Evolutionary conservation across 2,797 vertebrate genomes (phyloP).

Genomic region (Aplochiton taeniatus): DNA sequence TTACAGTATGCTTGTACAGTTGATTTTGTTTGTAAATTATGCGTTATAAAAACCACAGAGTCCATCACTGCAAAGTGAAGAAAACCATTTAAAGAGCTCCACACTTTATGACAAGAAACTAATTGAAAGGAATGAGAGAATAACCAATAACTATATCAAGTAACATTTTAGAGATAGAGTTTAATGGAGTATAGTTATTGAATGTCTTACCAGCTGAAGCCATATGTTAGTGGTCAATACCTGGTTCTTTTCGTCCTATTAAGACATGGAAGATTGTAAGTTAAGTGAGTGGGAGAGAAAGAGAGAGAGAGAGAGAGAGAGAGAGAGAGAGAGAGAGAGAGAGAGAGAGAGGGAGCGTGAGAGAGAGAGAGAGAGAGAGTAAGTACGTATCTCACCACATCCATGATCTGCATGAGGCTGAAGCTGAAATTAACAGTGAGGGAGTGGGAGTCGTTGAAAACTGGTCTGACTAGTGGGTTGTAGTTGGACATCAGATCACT

Average conservation of each 20-base stretch:
- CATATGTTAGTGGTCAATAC: constrained; percentile 95
- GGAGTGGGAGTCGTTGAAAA: constrained; percentile 69
- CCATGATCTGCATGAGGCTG: constrained; percentile 79
- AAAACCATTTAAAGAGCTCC: too few relatives aligned
- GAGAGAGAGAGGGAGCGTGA: too few relatives aligned
- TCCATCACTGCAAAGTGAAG: too few relatives aligned
- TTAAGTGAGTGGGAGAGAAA: neutral
- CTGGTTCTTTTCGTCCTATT: constrained; percentile 97
- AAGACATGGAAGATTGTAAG: neutral
- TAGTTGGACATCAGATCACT: constrained; percentile 64
- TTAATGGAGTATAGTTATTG: neutral
- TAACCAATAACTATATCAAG: too few relatives aligned
- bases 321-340: too few relatives aligned
- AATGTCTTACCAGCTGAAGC: constrained; percentile 89
- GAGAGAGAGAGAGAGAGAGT: too few relatives aligned
- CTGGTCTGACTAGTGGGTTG: constrained; percentile 70
- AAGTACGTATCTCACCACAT: constrained; percentile 63
- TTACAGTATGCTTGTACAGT: too few relatives aligned
- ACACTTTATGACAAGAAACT: too few relatives aligned
- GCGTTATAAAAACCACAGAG: too few relatives aligned
- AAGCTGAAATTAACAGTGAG: constrained; percentile 72
- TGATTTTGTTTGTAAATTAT: too few relatives aligned
- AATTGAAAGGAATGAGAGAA: too few relatives aligned
- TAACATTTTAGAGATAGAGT: too few relatives aligned
- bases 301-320: neutral